These are phyloP conservation scores for Cynopterus sphinx DNA, from an alignment of 2,797 vertebrate genomes.

Conservation along the genomic window DNA sequence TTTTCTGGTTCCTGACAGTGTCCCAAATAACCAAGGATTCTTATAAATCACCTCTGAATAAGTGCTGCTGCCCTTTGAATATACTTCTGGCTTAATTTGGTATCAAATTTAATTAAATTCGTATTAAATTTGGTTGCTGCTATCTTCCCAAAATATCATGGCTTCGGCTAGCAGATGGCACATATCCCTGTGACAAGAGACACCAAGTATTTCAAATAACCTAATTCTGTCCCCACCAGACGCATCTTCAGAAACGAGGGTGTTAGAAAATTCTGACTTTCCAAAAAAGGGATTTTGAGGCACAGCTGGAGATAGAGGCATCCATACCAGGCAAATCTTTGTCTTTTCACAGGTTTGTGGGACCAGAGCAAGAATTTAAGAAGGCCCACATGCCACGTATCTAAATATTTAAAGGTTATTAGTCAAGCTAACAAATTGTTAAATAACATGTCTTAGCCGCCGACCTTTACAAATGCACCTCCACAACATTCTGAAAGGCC, in stretches of 20 bases:
- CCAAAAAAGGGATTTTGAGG: not conserved
- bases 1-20: not conserved
- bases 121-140: conserved; percentile 22
- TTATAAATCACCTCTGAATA: not conserved
- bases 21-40: not conserved
- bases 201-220: conserved; percentile 11
- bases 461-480: not conserved
- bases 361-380: not conserved
- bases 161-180: conserved; percentile 31
- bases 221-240: not conserved
- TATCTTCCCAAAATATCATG: conserved; percentile 33
- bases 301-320: not conserved
- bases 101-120: conserved; percentile 18
- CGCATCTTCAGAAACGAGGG: conserved; percentile 50
- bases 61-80: not conserved
- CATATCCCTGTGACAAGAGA: not conserved
- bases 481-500: not conserved
- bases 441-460: not conserved
- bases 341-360: not conserved
- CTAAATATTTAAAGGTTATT: not conserved
- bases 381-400: not conserved
- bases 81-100: not conserved
- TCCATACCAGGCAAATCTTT: not conserved
- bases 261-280: conserved; percentile 47
- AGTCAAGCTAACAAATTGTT: not conserved